Base-by-base conservation (phyloP, 2,888 invertebrate species). In the Dysmachus trigonus region DNA sequence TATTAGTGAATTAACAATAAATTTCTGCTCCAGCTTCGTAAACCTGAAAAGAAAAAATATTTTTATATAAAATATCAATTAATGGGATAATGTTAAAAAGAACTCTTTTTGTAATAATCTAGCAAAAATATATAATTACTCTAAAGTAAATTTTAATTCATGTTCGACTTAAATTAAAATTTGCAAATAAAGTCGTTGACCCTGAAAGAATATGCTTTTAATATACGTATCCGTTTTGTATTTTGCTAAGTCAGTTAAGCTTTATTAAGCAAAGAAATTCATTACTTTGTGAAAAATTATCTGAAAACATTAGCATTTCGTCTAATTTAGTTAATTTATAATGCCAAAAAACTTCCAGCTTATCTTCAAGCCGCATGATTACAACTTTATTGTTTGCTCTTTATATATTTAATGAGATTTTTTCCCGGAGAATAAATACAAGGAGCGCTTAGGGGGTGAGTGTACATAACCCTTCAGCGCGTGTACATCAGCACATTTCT, bases 401-500 rank as follows among this genome's bases (percentile, higher is more conserved):
- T 76, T 18, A 41, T 76, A 76, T 76, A 18, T 76, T 76, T 76
- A 76, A 76, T 76, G 76, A 76, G 27, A 18, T 73, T 76, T 76
- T 76, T 76, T n/a, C 41, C 7, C 3, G 33, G 8, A 41, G 18
- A 38, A 27, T 1, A 27, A 73, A 73, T 30, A 31, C 10, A 5
- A 2, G 31, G 31, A 18, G 38, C 76, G 38, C 76, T 76, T 76
- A 22, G n/a, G 10, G 2, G 10, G 2, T 13, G 38, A 76, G 76
- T 76, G 38, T 38, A 22, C 22, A 18, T 77, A 77, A 77, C 77
- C 77, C 77, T 77, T 77, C 47, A 22, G 22, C 15, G 22, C 15
- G 5, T 41, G 27, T 41, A 41, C 77, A 77, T 47, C 77, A 77
- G 22, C 27, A 22, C 30, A 47, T 77, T 77, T 27, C 5, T 27